Evolutionary conservation across 2,113 vertebrate genomes (phyloP), one percentile per base, ranked within the genome.

Genomic region (Megaleporinus macrocephalus): DNA sequence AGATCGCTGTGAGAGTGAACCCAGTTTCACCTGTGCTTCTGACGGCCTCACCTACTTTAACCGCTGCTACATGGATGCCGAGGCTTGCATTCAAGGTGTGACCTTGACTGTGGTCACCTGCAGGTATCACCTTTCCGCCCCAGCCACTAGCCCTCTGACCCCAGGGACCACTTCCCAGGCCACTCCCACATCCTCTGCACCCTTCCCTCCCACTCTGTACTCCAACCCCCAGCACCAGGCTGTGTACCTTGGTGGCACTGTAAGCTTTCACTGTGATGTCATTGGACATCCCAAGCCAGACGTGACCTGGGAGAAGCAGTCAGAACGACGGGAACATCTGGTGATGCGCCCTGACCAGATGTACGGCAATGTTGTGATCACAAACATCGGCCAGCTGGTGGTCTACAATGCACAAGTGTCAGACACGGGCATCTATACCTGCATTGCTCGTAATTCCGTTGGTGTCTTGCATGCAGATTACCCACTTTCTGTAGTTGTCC

Each of bases 11-110:
- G 97, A 97, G 87, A 99, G 98, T 80, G 97, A 99, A 83, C 98
- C 98, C 80, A 96, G 93, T 85, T 99, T 99, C 91, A 99, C 97
- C 1, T 99, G 97, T 0, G 97, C 97, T 29, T 99, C 98, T 0
- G 98, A 99, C 0, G 97, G 97, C 59, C 95, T 99, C 90, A 99
- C 97, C 7, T 99, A 99, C 89, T 99, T 99, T 88, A 99, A 99
- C 91, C 96, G 92, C 84, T 99, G 98, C 94, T 99, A 97, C 93
- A 98, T 99, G 97, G 98, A 99, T 0, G 97, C 96, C 0, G 98
- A 99, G 89, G 97, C 97, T 2, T 99, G 97, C 82, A 91, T 96
- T 71, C 94, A 95, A 0, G 97, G 97, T 2, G 95, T 95, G 74
- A 94, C 89, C 13, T 88, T 99, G 73, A 95, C 91, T 0, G 94